Conservation (phyloP, 2,113 vertebrate species). For the Petaurus breviceps region DNA sequence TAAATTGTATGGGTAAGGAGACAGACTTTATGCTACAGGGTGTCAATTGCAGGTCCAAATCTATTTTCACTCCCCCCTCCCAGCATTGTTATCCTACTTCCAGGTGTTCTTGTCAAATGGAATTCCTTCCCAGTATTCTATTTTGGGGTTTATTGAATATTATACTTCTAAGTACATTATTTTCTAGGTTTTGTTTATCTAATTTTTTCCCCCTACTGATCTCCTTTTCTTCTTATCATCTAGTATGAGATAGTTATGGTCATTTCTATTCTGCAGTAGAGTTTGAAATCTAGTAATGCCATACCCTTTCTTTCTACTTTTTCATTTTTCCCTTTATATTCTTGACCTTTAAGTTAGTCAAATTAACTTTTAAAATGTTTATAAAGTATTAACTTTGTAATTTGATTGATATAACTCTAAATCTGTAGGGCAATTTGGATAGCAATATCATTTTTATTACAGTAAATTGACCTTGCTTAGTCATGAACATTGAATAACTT, state of each 20-base stretch:
- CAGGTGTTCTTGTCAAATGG: background rate
- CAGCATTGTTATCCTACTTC: background rate
- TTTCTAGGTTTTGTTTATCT: background rate
- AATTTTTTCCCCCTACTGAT: background rate
- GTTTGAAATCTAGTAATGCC: background rate
- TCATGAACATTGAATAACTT: background rate
- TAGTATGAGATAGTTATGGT: background rate
- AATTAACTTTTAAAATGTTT: background rate
- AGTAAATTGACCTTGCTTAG: background rate
- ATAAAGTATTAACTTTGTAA: background rate
- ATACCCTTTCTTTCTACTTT: background rate
- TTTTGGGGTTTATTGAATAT: background rate
- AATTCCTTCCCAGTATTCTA: background rate
- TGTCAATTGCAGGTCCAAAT: background rate
- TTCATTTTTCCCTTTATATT: background rate
- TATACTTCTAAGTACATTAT: background rate
- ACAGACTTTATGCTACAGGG: background rate
- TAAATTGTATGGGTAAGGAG: background rate
- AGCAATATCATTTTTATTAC: background rate
- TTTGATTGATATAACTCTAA: background rate
- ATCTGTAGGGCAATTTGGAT: background rate
- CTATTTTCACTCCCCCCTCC: background rate
- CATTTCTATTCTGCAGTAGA: background rate
- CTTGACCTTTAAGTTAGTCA: background rate
- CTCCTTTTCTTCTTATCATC: background rate